Base-by-base conservation (phyloP, 2,797 vertebrate genomes). In the Iguana delicatissima region DNA sequence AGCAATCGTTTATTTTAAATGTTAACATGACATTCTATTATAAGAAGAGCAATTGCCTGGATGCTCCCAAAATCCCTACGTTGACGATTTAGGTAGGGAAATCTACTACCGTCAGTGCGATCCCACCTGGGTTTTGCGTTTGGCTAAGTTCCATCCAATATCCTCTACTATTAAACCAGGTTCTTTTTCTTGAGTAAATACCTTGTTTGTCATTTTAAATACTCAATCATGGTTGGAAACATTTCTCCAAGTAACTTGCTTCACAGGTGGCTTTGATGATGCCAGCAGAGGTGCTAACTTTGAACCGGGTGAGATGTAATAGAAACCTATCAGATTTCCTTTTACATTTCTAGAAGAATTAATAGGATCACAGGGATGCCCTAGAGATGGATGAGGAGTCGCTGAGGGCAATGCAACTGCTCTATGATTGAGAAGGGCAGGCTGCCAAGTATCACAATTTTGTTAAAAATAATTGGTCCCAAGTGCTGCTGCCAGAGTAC, bases 21-120 rank as follows among this genome's bases (percentile, higher is more conserved):
- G 64, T 73, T 73, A 86, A 90, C 18, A 59, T 86, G 52, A 59
- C 59, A 24, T 73, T 82, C 81, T 42, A 2, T 1, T 42, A 13
- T 64, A 87, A 29, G 83, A 22, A 0, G 0, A 26, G 0, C 0
- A 22, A 2, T 64, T 0, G 79, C 9, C 6, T 18, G 24, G 20
- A 80, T 72, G 38, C 12, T 4, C 35, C 73, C 64, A 67, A 55
- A 82, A 57, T 57, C 26, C n/a, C 69, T 52, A 62, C 6, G 14
- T n/a, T 62, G 69, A 83, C 80, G 72, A n/a, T 83, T 89, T n/a
- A 12, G 67, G 72, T 52, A 24, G 55, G 16, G 13, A 81, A 83
- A 74, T 13, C 52, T 42, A 46, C 32, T 20, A 3, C 87, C 59
- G 52, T 32, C 52, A 22, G 8, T 24, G n/a, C n/a, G 73, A 80